Evolutionary conservation across 2,888 invertebrate genomes (phyloP).

Genomic region (Byasa hedistus): DNA sequence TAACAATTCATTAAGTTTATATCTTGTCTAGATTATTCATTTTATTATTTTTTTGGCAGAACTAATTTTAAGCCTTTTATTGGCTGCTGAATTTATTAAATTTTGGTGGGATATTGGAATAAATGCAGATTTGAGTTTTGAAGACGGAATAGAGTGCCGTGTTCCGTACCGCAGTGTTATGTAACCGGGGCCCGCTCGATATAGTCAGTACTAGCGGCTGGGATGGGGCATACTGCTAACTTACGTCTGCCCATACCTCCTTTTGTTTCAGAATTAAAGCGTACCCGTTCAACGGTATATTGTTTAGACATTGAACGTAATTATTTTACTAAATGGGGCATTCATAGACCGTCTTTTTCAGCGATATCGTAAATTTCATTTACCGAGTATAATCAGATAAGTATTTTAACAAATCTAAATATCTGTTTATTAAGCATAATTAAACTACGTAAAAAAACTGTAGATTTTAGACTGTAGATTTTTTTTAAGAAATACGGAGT

Average conservation of each 20-base stretch:
- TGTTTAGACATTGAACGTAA: neutral
- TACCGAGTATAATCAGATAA: neutral
- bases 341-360: neutral
- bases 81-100: neutral
- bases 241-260: conserved; percentile 47
- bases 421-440: neutral
- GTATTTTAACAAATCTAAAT: neutral
- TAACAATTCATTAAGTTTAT: no score
- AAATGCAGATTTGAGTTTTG: conserved; percentile 41
- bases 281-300: neutral
- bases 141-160: conserved; percentile 49
- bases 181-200: conserved; percentile 68
- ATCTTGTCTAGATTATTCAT: neutral
- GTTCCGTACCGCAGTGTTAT: conserved; percentile 72
- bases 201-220: conserved; percentile 49
- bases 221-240: conserved; percentile 49
- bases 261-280: conserved; percentile 36
- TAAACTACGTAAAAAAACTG: neutral
- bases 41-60: neutral
- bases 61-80: neutral
- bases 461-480: no score
- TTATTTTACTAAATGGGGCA: neutral
- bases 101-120: conserved; percentile 36
- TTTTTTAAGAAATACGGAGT: no score
- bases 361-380: neutral